Percentiles rank a stretch among this genome's conserved stretches.
These are phyloP conservation scores for Trichogramma evanescens DNA, from an alignment of 2,888 invertebrate genomes.

Conservation along the genomic window DNA sequence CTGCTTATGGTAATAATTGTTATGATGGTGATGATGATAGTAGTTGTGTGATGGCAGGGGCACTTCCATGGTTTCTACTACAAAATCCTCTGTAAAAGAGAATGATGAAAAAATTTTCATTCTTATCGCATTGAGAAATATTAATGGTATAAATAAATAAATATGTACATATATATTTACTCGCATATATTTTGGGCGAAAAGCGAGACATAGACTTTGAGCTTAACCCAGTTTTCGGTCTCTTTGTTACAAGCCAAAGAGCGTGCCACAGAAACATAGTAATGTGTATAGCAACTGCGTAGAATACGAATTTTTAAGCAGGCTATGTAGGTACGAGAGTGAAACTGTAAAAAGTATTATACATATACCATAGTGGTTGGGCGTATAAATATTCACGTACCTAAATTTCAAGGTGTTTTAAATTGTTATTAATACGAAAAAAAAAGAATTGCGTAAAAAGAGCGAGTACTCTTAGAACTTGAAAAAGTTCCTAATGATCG, in stretches of 20 bases:
- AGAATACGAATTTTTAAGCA: neutral
- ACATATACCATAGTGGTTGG: no score
- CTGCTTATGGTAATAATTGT: neutral
- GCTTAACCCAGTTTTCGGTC: constrained; percentile 2
- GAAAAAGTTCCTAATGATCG: no score
- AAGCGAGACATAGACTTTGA: neutral
- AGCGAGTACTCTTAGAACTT: no score
- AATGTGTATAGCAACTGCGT: no score
- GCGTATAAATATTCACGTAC: no score
- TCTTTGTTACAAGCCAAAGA: constrained; percentile 3
- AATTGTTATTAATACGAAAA: no score
- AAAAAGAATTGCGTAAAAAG: no score
- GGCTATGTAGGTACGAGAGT: neutral
- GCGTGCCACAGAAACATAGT: neutral
- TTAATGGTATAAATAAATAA: no score
- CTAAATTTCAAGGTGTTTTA: no score
- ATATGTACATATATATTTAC: neutral
- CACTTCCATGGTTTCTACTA: no score
- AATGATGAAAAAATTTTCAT: neutral
- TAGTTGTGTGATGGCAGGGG: neutral
- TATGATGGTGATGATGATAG: neutral
- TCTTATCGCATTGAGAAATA: neutral
- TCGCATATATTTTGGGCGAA: neutral
- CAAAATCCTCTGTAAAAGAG: neutral
- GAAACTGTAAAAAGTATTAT: neutral